These are phyloP conservation scores for Onychomys leucogaster DNA, from an alignment of 2,797 vertebrate genomes.

Conservation along the genomic window DNA sequence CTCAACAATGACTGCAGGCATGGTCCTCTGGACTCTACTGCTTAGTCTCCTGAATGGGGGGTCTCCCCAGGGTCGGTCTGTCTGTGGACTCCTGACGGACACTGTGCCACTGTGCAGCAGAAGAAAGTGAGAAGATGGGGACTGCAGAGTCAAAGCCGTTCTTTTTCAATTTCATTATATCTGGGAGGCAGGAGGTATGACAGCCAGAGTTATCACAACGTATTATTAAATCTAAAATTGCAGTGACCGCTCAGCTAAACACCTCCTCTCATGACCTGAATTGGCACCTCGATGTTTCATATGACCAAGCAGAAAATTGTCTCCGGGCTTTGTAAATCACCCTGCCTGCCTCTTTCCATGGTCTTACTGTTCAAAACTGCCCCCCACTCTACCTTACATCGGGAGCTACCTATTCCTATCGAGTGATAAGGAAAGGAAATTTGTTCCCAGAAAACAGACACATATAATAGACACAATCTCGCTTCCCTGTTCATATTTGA, in stretches of 20 bases:
- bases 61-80: neutral
- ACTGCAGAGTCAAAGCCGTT: neutral
- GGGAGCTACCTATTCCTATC: neutral
- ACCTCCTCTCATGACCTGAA: neutral
- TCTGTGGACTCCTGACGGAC: neutral
- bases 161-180: neutral
- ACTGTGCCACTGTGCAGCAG: neutral
- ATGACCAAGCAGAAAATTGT: neutral
- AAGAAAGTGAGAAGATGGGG: neutral
- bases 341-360: neutral
- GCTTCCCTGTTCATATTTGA: neutral
- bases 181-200: neutral
- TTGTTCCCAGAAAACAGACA: neutral
- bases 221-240: slow-evolving; percentile 35
- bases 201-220: neutral
- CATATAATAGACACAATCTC: neutral
- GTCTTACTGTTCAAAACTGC: neutral
- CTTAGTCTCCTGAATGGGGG: neutral
- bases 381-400: neutral
- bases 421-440: neutral
- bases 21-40: neutral
- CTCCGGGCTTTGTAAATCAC: neutral
- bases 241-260: neutral
- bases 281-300: neutral
- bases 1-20: neutral